phyloP scores from a whole-genome alignment of 1,140 invertebrate genomes.

The Bombus waltoni region DNA sequence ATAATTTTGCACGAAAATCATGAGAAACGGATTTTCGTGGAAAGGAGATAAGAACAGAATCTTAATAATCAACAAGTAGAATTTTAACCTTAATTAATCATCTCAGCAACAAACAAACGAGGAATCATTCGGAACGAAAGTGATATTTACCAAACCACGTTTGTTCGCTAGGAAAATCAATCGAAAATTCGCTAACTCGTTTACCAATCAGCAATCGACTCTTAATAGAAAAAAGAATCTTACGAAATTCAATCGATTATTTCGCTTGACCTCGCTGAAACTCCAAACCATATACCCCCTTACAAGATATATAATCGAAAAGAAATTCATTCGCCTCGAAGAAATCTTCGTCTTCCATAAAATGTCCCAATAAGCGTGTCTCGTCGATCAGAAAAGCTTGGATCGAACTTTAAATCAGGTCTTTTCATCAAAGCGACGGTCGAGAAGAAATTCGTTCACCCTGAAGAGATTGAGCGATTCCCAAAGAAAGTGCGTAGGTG shows the following conservation, averaged over 20 bases:
- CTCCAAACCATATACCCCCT: background rate
- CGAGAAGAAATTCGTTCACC: background rate
- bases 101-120: background rate
- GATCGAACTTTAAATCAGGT: background rate
- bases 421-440: background rate
- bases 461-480: too few relatives aligned
- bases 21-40: rapidly evolving
- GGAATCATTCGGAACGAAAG: background rate
- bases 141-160: background rate
- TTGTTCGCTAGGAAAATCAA: background rate
- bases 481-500: too few relatives aligned
- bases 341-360: background rate
- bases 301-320: background rate
- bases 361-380: background rate
- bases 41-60: background rate
- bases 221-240: background rate
- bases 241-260: background rate
- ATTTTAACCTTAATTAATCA: too few relatives aligned
- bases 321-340: background rate
- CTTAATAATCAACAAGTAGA: background rate
- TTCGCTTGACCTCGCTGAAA: background rate
- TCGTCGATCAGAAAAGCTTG: background rate
- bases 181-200: background rate
- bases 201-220: background rate
- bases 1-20: too few relatives aligned